phyloP scores from a whole-genome alignment of 53 echinoderm and acorn worm species.

The Luidia sarsii region DNA sequence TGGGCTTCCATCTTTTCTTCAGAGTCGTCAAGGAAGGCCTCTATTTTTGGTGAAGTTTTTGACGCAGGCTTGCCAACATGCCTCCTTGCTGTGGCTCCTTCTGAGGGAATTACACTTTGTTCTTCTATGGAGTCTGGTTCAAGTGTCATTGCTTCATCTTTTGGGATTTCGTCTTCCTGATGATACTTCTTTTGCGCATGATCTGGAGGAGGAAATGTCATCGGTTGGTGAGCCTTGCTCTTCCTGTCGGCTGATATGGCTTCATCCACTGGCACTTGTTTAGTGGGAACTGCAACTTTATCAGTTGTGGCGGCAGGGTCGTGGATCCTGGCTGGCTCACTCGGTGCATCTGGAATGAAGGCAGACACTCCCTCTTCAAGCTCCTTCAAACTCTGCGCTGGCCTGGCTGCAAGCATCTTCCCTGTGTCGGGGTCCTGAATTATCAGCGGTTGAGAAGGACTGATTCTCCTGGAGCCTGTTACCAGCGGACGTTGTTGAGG shows the following conservation, averaged over 20 bases:
- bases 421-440: conserved; percentile 78
- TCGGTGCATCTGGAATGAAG: conserved; percentile 16
- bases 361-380: conserved; percentile 50
- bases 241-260: background rate
- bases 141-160: too few relatives aligned
- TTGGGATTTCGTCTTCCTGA: too few relatives aligned
- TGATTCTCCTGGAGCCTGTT: conserved; percentile 29
- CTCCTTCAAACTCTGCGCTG: conserved; percentile 73
- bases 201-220: too few relatives aligned
- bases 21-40: too few relatives aligned
- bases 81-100: too few relatives aligned
- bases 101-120: too few relatives aligned
- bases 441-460: conserved; percentile 30
- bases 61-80: too few relatives aligned
- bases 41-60: too few relatives aligned
- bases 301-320: background rate
- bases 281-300: background rate
- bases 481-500: conserved; percentile 40
- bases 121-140: too few relatives aligned
- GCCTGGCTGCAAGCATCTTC: conserved; percentile 63
- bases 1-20: too few relatives aligned
- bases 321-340: conserved; percentile 35
- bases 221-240: background rate
- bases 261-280: background rate
- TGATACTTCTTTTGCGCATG: too few relatives aligned